Evolutionary conservation across 2,888 invertebrate species (phyloP).

Genomic region (Ormyrus nitidulus): DNA sequence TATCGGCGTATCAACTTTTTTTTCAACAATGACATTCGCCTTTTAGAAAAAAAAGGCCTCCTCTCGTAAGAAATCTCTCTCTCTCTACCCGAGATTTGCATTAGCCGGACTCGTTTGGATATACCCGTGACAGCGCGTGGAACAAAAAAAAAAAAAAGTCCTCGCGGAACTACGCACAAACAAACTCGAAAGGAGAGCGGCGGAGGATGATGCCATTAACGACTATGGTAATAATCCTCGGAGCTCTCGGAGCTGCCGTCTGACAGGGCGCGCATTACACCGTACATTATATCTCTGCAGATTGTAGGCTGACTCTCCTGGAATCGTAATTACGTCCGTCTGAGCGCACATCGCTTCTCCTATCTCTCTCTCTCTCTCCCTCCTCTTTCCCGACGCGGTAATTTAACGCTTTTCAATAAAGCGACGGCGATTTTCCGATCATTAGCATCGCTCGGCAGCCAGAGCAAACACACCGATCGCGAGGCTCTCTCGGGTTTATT

Average conservation of each 20-base stretch:
- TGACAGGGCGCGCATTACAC: constrained; percentile 65
- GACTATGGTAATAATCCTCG: constrained; percentile 49
- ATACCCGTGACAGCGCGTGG: too few relatives aligned
- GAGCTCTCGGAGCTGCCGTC: constrained; percentile 35
- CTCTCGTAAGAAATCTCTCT: not conserved
- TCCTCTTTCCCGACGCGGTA: constrained; percentile 57
- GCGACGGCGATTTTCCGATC: constrained; percentile 67
- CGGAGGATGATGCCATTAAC: constrained; percentile 57
- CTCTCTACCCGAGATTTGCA: not conserved
- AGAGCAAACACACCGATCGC: not conserved
- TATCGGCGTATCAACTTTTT: too few relatives aligned
- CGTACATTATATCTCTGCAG: constrained; percentile 67
- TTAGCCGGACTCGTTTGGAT: too few relatives aligned
- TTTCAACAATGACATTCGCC: too few relatives aligned
- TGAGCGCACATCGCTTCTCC: constrained; percentile 63
- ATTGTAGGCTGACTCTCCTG: constrained; percentile 59
- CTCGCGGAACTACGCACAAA: too few relatives aligned
- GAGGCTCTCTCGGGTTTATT: not conserved
- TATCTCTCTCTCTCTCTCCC: constrained; percentile 13
- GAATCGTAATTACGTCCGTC: constrained; percentile 69
- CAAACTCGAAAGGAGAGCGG: too few relatives aligned
- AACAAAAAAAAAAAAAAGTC: too few relatives aligned
- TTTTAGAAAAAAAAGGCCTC: too few relatives aligned
- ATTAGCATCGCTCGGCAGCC: constrained; percentile 60
- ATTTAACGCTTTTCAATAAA: constrained; percentile 72